These are phyloP conservation scores for Coleophora flavipennella DNA, from an alignment of 2,888 invertebrate species.

Conservation along the genomic window DNA sequence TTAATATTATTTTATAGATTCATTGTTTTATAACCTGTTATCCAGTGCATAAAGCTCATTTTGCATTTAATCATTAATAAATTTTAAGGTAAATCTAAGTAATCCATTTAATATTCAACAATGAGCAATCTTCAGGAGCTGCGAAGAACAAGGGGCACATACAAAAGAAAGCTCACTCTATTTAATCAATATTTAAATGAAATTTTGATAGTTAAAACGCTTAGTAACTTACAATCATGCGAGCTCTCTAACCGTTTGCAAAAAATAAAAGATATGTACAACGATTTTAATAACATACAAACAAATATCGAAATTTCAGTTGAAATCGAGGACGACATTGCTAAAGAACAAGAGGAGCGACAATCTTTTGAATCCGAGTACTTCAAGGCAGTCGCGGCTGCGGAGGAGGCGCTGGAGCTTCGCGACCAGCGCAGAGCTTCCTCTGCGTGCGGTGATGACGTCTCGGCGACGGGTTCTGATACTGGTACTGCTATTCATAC, in stretches of 20 bases:
- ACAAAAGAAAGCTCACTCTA: constrained; percentile 2
- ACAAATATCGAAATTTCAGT: constrained; percentile 8
- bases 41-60: no score
- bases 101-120: no score
- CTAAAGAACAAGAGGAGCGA: constrained; percentile 4
- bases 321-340: constrained; percentile 8
- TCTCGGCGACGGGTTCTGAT: constrained; percentile 10
- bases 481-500: not conserved
- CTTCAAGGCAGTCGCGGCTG: constrained; percentile 7
- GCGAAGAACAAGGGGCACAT: no score
- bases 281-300: constrained; percentile 8
- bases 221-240: constrained; percentile 1
- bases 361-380: constrained; percentile 8
- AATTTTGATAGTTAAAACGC: not conserved
- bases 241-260: constrained; percentile 4
- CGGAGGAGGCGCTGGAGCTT: constrained; percentile 5
- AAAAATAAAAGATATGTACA: constrained; percentile 10
- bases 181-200: constrained; percentile 1
- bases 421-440: not conserved
- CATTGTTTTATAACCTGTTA: no score
- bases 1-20: no score
- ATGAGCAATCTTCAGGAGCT: no score
- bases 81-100: no score
- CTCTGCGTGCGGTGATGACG: not conserved
- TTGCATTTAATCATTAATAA: no score